Evolutionary conservation across 2,797 vertebrate genomes (phyloP).

Genomic region (Microctenopoma lineatum): DNA sequence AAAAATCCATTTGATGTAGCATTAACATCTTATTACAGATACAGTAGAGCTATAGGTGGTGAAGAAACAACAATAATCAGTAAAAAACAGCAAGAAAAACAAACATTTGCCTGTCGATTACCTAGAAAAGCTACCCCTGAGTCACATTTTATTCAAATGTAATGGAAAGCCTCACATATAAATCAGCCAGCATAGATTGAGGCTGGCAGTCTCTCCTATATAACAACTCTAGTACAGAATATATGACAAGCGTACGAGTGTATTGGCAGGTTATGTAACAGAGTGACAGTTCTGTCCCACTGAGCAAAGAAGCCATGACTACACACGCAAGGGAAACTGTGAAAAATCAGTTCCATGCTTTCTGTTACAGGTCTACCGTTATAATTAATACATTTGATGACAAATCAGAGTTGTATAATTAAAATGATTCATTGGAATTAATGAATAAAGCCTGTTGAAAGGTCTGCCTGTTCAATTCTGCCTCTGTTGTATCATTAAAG

Average conservation of each 20-base stretch:
- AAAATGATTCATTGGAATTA: constrained; percentile 37
- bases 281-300: constrained; percentile 16
- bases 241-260: constrained; percentile 14
- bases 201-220: neutral
- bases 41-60: neutral
- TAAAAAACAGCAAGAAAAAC: neutral
- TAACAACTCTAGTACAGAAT: constrained; percentile 9
- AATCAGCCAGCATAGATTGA: neutral
- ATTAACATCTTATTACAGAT: constrained; percentile 10
- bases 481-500: constrained; percentile 32
- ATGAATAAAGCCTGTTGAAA: constrained; percentile 39
- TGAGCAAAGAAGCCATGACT: constrained; percentile 3
- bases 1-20: constrained; percentile 8
- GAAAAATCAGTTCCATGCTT: constrained; percentile 5
- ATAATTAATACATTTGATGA: constrained; percentile 37
- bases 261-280: constrained; percentile 59
- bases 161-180: neutral
- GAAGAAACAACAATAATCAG: neutral
- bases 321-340: neutral
- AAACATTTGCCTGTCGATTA: neutral
- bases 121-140: neutral
- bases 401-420: constrained; percentile 36
- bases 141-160: constrained; percentile 7
- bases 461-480: constrained; percentile 20
- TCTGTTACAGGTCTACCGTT: neutral